A percentile compares a stretch with the other conserved stretches of the same genome.
These are phyloP conservation scores for Furnarius figulus DNA, from an alignment of 2,113 vertebrate species.

Conservation along the genomic window DNA sequence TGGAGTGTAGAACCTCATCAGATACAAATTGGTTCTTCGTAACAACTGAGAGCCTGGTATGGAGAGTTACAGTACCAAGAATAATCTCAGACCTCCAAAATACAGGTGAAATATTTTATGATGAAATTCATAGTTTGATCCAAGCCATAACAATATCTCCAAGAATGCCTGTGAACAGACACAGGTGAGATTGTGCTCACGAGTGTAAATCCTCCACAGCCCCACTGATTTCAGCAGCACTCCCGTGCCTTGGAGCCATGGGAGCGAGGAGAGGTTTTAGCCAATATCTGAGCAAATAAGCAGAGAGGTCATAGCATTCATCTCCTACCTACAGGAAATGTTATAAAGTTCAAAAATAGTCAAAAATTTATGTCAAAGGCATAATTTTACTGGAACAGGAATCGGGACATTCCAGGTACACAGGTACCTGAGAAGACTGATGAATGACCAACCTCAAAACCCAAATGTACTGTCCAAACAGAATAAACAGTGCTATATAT, in stretches of 20 bases:
- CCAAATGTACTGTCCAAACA: constrained; percentile 32
- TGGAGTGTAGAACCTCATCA: not conserved
- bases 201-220: not conserved
- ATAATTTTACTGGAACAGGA: constrained; percentile 40
- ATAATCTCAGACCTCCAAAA: not conserved
- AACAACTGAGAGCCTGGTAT: not conserved
- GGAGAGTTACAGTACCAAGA: not conserved
- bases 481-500: constrained; percentile 56
- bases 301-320: constrained; percentile 19
- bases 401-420: not conserved
- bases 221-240: not conserved
- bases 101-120: not conserved
- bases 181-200: not conserved
- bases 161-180: not conserved
- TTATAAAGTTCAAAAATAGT: constrained; percentile 38
- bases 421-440: not conserved
- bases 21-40: not conserved
- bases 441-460: constrained; percentile 43
- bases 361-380: constrained; percentile 49
- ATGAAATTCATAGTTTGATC: not conserved
- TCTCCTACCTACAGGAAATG: constrained; percentile 32
- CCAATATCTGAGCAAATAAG: constrained; percentile 24
- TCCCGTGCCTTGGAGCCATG: not conserved
- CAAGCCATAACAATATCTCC: not conserved
- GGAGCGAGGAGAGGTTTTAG: not conserved